phyloP scores from a whole-genome alignment of 1,140 invertebrate genomes.

The Macrosteles quadrilineatus region DNA sequence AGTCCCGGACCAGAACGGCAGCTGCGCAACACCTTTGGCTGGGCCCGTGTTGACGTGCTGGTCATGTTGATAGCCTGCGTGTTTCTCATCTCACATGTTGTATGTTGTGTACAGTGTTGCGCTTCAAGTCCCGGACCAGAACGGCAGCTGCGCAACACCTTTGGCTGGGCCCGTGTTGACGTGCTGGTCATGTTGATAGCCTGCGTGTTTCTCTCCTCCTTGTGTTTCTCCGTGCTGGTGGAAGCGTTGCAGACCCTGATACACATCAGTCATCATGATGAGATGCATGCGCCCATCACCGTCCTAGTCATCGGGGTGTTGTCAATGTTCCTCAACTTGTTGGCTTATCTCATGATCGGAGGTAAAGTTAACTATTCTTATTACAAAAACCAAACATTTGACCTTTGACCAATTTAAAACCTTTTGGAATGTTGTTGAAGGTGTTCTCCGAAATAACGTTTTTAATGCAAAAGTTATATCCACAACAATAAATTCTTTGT shows the following conservation, averaged over 20 bases:
- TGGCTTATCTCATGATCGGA: slow-evolving; percentile 74
- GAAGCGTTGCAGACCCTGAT: slow-evolving; percentile 78
- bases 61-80: slow-evolving; percentile 81
- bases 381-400: no score
- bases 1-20: slow-evolving; percentile 55
- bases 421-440: no score
- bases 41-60: slow-evolving; percentile 84
- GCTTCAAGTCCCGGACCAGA: slow-evolving; percentile 48
- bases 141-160: slow-evolving; percentile 78
- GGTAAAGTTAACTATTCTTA: no score
- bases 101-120: slow-evolving; percentile 6
- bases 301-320: slow-evolving; percentile 65
- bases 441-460: no score
- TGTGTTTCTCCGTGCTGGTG: slow-evolving; percentile 79
- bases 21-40: slow-evolving; percentile 87
- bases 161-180: slow-evolving; percentile 89
- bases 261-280: slow-evolving; percentile 75
- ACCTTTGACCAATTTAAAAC: no score
- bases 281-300: slow-evolving; percentile 61
- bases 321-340: slow-evolving; percentile 66
- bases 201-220: slow-evolving; percentile 78
- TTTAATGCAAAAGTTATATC: no score
- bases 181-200: slow-evolving; percentile 80
- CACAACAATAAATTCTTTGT: no score
- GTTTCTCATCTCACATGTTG: slow-evolving; percentile 74